Conservation (phyloP, 2,797 vertebrate species). For the Sciurus carolinensis region DNA sequence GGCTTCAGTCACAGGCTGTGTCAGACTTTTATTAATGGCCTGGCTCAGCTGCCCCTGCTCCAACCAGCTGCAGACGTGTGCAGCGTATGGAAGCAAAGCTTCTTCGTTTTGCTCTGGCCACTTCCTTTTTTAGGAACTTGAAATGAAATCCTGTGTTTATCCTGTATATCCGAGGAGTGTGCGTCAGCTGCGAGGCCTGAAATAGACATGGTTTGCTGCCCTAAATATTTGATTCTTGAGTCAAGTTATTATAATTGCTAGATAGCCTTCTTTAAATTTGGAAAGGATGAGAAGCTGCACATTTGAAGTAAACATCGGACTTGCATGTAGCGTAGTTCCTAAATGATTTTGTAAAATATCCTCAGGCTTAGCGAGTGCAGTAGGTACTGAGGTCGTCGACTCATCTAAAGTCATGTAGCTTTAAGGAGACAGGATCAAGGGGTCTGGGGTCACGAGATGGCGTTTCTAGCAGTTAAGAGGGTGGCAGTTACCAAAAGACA, state of each 20-base stretch:
- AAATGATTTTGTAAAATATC: background rate
- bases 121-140: constrained; percentile 84
- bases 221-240: constrained; percentile 84
- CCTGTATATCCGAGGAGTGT: constrained; percentile 77
- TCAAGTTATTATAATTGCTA: constrained; percentile 85
- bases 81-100: constrained; percentile 51
- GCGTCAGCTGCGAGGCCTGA: constrained; percentile 78
- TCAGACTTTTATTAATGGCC: constrained; percentile 58
- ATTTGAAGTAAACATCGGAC: constrained; percentile 56
- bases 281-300: constrained; percentile 68
- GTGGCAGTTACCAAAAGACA: background rate
- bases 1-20: constrained; percentile 30
- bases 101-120: constrained; percentile 63
- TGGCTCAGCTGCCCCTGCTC: background rate
- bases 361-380: background rate
- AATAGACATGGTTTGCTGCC: constrained; percentile 81
- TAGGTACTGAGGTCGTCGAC: background rate
- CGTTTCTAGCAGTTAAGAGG: background rate
- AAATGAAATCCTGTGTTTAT: constrained; percentile 84
- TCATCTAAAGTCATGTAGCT: background rate
- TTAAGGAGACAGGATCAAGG: background rate
- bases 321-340: background rate
- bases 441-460: background rate
- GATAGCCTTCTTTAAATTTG: constrained; percentile 85
- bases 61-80: constrained; percentile 28